These are phyloP conservation scores for Saimiri boliviensis DNA, from an alignment of 2,113 vertebrate species.

Conservation along the genomic window DNA sequence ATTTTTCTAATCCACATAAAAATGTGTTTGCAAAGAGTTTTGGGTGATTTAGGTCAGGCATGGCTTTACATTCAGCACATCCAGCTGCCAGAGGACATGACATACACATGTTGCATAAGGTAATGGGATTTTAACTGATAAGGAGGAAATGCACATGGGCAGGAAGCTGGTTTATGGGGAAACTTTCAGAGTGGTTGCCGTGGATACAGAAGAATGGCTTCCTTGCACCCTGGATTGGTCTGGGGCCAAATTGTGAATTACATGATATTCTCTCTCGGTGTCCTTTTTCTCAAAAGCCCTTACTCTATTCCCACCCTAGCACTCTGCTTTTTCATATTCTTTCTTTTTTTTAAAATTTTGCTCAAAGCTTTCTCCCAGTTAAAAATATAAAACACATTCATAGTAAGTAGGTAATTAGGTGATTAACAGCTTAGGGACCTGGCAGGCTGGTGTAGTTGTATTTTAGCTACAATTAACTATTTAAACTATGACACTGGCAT, in stretches of 20 bases:
- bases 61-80: conserved; percentile 65
- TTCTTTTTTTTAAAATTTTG: neutral
- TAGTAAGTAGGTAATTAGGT: neutral
- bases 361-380: neutral
- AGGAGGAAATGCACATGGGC: neutral
- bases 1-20: conserved; percentile 79
- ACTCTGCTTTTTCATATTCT: neutral
- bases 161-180: neutral
- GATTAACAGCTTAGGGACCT: neutral
- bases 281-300: neutral
- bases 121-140: conserved; percentile 57
- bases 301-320: neutral
- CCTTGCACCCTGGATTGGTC: neutral
- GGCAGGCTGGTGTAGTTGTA: neutral
- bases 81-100: conserved; percentile 18
- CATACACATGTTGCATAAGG: conserved; percentile 33
- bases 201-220: neutral
- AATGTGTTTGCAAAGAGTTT: conserved; percentile 77
- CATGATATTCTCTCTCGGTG: neutral
- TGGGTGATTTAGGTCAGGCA: conserved; percentile 75
- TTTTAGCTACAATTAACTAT: neutral
- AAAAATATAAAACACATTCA: neutral
- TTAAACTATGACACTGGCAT: neutral
- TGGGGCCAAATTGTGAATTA: neutral
- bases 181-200: conserved; percentile 9